These are phyloP conservation scores for Podiceps cristatus DNA, from an alignment of 2,113 vertebrate species.

Conservation along the genomic window DNA sequence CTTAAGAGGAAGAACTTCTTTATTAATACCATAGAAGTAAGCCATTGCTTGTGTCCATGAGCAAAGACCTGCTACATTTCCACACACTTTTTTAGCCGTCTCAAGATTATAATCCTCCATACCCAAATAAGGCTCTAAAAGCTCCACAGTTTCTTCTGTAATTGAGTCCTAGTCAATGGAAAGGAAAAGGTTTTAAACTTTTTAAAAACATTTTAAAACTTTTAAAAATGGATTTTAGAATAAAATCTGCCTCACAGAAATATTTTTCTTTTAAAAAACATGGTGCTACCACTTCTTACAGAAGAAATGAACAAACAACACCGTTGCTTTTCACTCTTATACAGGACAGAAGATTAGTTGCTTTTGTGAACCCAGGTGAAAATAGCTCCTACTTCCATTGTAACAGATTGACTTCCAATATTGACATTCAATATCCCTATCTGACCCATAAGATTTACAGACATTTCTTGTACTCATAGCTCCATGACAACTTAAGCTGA, in stretches of 20 bases:
- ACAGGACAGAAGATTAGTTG: background rate
- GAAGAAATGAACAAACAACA: background rate
- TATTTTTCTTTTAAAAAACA: background rate
- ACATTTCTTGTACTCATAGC: background rate
- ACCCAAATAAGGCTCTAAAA: conserved; percentile 81
- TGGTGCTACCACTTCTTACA: background rate
- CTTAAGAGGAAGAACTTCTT: conserved; percentile 89
- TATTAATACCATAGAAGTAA: conserved; percentile 87
- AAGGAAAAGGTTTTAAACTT: background rate
- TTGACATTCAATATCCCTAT: background rate
- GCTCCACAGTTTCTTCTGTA: conserved; percentile 85
- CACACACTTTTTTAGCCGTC: conserved; percentile 85
- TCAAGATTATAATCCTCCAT: conserved; percentile 90
- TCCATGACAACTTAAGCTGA: background rate
- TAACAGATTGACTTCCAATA: background rate
- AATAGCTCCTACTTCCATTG: background rate
- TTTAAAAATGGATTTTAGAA: too few species aligned
- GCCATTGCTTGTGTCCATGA: conserved; percentile 89
- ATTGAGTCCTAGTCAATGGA: conserved; percentile 80
- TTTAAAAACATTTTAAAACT: too few species aligned
- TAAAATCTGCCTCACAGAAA: too few species aligned
- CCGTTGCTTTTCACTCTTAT: background rate
- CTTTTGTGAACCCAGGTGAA: background rate
- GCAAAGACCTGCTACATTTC: conserved; percentile 87
- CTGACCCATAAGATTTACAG: background rate